Conservation (phyloP, 2,888 invertebrate genomes). For the Drosophila mimica region DNA sequence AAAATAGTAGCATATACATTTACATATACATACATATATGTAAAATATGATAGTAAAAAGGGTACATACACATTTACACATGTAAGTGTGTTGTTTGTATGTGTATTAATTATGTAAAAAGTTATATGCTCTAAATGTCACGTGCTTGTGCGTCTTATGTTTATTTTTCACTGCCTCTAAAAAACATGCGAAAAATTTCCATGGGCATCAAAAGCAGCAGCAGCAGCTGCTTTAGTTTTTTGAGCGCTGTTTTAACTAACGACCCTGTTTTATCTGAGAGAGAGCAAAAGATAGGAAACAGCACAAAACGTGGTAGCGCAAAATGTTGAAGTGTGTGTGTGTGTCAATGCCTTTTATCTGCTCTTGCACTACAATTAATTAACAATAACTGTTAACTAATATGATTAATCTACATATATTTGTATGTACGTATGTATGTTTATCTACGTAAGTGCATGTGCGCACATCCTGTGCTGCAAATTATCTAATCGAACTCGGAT, state of each 20-base stretch:
- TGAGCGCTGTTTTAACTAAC: slow-evolving; percentile 22
- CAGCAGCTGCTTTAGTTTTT: slow-evolving; percentile 28
- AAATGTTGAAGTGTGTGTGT: slow-evolving; percentile 8
- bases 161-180: slow-evolving; percentile 27
- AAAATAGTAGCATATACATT: slow-evolving; percentile 59
- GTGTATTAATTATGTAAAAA: slow-evolving; percentile 54
- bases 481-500: slow-evolving; percentile 55
- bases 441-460: slow-evolving; percentile 18
- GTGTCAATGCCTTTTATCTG: slow-evolving; percentile 16
- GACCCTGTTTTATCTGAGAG: slow-evolving; percentile 34
- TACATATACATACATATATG: slow-evolving; percentile 35
- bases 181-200: slow-evolving; percentile 20
- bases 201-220: slow-evolving; percentile 11
- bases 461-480: slow-evolving; percentile 47
- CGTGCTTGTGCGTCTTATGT: slow-evolving; percentile 38
- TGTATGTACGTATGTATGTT: slow-evolving; percentile 1
- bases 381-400: slow-evolving; percentile 38
- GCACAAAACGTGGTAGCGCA: slow-evolving; percentile 42
- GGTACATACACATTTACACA: slow-evolving; percentile 16
- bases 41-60: slow-evolving; percentile 50
- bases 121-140: slow-evolving; percentile 34
- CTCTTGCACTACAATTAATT: slow-evolving; percentile 35
- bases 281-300: slow-evolving; percentile 9
- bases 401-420: slow-evolving; percentile 19
- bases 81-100: slow-evolving; percentile 19